These are phyloP conservation scores for Galeopsomyia nigrocyanea DNA, from an alignment of 2,888 invertebrate genomes.

Conservation along the genomic window DNA sequence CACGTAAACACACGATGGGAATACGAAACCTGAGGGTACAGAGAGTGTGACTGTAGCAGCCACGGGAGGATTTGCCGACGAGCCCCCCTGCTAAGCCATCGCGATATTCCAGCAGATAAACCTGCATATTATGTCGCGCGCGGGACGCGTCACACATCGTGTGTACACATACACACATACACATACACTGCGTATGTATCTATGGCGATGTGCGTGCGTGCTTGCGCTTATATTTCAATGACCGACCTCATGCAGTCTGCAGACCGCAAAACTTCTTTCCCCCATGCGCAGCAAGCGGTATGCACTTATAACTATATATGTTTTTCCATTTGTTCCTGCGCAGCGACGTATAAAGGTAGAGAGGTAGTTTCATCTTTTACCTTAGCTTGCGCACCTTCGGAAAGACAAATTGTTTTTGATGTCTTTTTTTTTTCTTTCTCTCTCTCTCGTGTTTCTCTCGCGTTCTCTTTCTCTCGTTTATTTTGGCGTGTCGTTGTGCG, in stretches of 20 bases:
- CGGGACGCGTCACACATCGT: conserved; percentile 47
- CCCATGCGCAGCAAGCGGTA: too few species aligned
- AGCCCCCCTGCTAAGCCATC: conserved; percentile 55
- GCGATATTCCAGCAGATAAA: conserved; percentile 57
- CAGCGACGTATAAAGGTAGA: not conserved
- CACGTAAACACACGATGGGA: conserved; percentile 35
- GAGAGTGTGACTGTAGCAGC: conserved; percentile 21
- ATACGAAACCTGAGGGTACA: conserved; percentile 31
- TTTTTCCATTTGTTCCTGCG: not conserved
- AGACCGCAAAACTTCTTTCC: not conserved
- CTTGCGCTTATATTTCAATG: conserved; percentile 15
- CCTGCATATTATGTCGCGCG: conserved; percentile 58
- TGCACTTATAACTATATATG: too few species aligned
- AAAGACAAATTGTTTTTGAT: conserved; percentile 46
- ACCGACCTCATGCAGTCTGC: not conserved
- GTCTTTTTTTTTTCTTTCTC: conserved; percentile 9
- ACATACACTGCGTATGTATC: too few species aligned
- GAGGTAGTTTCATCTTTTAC: not conserved
- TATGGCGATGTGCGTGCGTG: conserved; percentile 29
- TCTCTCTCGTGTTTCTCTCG: not conserved
- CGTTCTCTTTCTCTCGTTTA: not conserved
- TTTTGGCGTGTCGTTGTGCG: not conserved
- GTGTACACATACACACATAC: too few species aligned
- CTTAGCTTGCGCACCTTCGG: conserved; percentile 7
- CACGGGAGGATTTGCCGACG: conserved; percentile 29